Base-by-base conservation (phyloP, 2,113 vertebrate species). In the Sitta europaea region DNA sequence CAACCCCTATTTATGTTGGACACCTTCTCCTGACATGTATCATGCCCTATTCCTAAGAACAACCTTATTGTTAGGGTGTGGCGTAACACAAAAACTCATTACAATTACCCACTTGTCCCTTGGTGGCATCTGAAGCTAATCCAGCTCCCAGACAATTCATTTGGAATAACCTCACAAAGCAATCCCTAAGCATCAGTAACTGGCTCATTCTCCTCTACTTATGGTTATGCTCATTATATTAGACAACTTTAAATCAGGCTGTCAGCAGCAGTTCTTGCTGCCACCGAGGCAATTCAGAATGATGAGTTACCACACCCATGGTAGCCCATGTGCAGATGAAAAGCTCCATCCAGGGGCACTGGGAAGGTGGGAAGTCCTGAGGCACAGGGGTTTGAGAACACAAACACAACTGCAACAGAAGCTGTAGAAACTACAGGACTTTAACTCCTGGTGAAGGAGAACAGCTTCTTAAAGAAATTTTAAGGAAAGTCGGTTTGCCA, bases 161-260 rank as follows among this genome's bases (percentile, higher is more conserved):
- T 76, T 67, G 53, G 55, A 94, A 85, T 82, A 87, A 57, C 87
- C 74, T 94, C 93, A 81, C 94, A 92, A 94, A 95, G 43, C 3
- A 12, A 81, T 96, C 93, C 88, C 88, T 73, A 70, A 94, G 81
- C 88, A 95, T 67, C 83, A 73, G 68, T 87, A 93, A 92, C 71
- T 74, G 51, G 71, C 78, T 92, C 94, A 95, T 96, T 94, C 55
- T 59, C 47, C 54, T 77, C 84, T 86, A 75, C 88, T 93, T 90
- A 84, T 74, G 77, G 58, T 81, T 94, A 47, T 70, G 86, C 79
- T 95, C 73, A 94, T 91, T 93, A 78, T 85, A 65, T 92, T 96
- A 93, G 96, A 85, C 86, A 90, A 76, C 73, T 84, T 84, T 94
- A 97, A 97, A 96, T 91, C 88, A 94, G 59, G 72, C 67, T 95